phyloP scores from a whole-genome alignment of 2,888 invertebrate genomes.

The Tubiluchus corallicola region DNA sequence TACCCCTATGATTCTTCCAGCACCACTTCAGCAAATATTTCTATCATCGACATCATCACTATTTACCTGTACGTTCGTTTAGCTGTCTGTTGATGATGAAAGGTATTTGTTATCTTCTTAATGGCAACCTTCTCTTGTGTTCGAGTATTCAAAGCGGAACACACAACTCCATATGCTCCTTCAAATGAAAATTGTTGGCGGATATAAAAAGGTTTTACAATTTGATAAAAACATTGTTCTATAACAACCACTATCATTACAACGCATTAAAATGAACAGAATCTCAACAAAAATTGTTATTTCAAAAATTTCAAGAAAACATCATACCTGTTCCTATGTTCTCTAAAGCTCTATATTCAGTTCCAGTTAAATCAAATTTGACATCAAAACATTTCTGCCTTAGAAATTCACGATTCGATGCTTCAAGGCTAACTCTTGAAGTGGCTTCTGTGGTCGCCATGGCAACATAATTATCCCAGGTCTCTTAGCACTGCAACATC shows the following conservation, averaged over 20 bases:
- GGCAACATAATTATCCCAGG: no score
- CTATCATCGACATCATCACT: no score
- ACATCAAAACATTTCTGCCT: slow-evolving; percentile 18
- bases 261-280: no score
- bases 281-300: no score
- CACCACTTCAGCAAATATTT: no score
- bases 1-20: no score
- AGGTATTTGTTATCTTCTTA: slow-evolving; percentile 32
- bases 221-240: no score
- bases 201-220: no score
- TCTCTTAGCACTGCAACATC: no score
- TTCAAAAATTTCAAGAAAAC: no score
- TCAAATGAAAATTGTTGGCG: no score
- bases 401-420: slow-evolving; percentile 6
- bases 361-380: slow-evolving; percentile 29
- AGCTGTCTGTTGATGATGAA: slow-evolving; percentile 28
- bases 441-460: neutral
- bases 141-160: slow-evolving; percentile 28
- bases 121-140: slow-evolving; percentile 29
- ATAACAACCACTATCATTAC: no score
- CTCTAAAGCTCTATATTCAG: slow-evolving; percentile 19
- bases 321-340: slow-evolving; percentile 24
- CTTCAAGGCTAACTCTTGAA: neutral
- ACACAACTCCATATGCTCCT: slow-evolving; percentile 35
- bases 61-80: slow-evolving; percentile 28